Conservation (phyloP, 2,797 vertebrate genomes). For the Echeneis naucrates region DNA sequence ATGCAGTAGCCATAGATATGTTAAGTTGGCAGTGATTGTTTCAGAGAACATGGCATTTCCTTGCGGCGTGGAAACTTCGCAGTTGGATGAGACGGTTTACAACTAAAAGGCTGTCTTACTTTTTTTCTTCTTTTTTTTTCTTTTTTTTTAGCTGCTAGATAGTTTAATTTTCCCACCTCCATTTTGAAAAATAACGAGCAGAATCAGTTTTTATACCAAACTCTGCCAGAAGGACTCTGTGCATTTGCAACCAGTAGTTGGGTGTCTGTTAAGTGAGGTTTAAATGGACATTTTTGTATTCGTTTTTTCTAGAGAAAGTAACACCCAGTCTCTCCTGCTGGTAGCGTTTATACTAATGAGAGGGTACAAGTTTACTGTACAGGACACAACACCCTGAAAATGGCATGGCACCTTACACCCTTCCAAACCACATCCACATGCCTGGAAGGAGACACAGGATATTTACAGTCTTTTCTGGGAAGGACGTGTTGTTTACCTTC, state of each 20-base stretch:
- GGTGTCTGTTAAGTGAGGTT: background rate
- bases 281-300: conserved; percentile 10
- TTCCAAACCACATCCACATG: conserved; percentile 56
- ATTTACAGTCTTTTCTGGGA: conserved; percentile 2
- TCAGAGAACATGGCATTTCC: conserved; percentile 26
- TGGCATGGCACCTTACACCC: conserved; percentile 34
- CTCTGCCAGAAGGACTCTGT: background rate
- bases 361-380: conserved; percentile 46
- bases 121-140: conserved; percentile 10
- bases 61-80: conserved; percentile 59
- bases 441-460: background rate
- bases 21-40: conserved; percentile 13
- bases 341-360: conserved; percentile 65
- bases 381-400: conserved; percentile 50
- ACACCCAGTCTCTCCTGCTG: conserved; percentile 39
- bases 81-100: conserved; percentile 52
- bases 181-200: conserved; percentile 36
- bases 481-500: background rate
- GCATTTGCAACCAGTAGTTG: background rate
- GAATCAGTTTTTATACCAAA: conserved; percentile 15
- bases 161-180: conserved; percentile 19
- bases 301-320: conserved; percentile 19
- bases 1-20: conserved; percentile 26
- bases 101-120: conserved; percentile 30
- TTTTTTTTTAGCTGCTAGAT: conserved; percentile 14